Evolutionary conservation across 2,113 vertebrate genomes (phyloP).

Genomic region (Uria lomvia): DNA sequence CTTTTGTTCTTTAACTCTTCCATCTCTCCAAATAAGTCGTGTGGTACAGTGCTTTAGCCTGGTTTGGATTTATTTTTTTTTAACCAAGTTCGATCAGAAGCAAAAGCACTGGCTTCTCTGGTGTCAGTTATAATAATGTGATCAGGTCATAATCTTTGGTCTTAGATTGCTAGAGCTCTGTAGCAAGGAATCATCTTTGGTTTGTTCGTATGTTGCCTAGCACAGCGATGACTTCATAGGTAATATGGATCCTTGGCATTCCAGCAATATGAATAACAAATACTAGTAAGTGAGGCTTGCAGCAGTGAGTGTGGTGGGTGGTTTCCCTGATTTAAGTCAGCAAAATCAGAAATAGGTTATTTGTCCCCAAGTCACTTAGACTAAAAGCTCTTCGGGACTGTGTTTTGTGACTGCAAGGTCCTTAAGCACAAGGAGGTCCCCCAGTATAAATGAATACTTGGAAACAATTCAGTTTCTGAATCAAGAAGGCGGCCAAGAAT

Average conservation of each 20-base stretch:
- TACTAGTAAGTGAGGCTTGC: neutral
- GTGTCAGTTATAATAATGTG: neutral
- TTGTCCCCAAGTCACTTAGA: neutral
- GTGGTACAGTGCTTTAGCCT: neutral
- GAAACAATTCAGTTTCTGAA: neutral
- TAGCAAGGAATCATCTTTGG: neutral
- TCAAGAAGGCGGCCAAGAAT: neutral
- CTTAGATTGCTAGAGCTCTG: neutral
- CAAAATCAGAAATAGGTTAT: neutral
- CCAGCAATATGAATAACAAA: neutral
- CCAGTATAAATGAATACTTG: neutral
- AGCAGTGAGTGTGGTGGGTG: neutral
- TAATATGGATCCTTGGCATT: neutral
- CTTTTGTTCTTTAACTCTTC: slow-evolving; percentile 1
- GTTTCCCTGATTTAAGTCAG: neutral
- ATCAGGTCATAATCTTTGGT: neutral
- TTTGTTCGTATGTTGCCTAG: neutral
- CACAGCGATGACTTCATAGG: neutral
- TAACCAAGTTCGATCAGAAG: neutral
- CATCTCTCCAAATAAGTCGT: neutral
- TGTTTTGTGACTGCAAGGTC: neutral
- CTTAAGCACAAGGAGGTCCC: neutral
- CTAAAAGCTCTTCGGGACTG: neutral
- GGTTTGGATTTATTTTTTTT: neutral
- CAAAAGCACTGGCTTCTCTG: neutral